Evolutionary conservation across 1,140 invertebrate genomes (phyloP).

Genomic region (Ceratitis capitata): DNA sequence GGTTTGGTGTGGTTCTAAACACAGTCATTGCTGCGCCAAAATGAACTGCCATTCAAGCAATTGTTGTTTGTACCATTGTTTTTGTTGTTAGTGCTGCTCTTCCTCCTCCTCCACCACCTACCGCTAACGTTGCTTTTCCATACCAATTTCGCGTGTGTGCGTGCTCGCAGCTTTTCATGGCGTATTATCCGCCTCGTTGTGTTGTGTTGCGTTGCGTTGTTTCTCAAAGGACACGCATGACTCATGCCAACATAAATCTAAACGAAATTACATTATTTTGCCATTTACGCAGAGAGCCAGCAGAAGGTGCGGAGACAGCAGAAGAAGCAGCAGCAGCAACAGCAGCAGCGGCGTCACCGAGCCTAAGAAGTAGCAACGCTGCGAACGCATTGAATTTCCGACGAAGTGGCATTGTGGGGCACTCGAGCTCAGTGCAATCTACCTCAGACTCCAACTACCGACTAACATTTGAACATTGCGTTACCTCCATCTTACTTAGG

Average conservation of each 20-base stretch:
- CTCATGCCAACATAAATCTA: constrained; percentile 55
- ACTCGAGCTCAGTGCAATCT: neutral
- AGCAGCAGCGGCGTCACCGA: neutral
- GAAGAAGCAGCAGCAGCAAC: neutral
- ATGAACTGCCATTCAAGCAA: neutral
- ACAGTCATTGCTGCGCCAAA: neutral
- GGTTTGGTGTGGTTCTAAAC: neutral
- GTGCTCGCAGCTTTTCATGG: neutral
- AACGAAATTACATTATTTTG: constrained; percentile 63
- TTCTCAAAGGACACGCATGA: constrained; percentile 46
- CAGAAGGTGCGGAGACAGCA: neutral
- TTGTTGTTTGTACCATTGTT: neutral
- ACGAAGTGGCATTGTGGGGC: neutral
- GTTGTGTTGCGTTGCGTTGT: neutral
- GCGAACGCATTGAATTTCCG: neutral
- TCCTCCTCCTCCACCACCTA: too few species aligned
- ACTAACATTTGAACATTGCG: neutral
- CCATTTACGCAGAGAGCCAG: constrained; percentile 52
- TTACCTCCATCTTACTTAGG: neutral
- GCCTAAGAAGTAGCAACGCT: neutral
- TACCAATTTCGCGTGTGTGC: too few species aligned
- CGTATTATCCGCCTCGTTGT: neutral
- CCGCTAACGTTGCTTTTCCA: neutral
- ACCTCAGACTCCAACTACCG: neutral
- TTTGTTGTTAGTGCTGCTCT: neutral